These are phyloP conservation scores for Pantherophis alleghaniensis DNA, from an alignment of 2,797 vertebrate species.

Conservation along the genomic window DNA sequence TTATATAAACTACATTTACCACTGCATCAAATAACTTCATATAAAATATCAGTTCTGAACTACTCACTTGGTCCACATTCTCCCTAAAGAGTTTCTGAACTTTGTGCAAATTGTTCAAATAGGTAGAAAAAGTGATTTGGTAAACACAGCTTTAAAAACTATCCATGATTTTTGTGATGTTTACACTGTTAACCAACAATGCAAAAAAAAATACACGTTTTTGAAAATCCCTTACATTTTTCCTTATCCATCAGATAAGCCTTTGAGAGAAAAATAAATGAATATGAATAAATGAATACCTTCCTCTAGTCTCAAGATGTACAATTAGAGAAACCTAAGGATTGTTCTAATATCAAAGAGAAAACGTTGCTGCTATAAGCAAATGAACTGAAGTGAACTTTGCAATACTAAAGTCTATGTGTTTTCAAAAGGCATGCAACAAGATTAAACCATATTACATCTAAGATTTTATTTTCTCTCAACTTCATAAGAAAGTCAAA, in stretches of 20 bases:
- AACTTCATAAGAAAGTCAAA: neutral
- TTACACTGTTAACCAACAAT: neutral
- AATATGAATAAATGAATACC: neutral
- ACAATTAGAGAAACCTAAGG: neutral
- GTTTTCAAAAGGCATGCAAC: neutral
- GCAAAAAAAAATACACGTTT: neutral
- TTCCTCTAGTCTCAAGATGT: neutral
- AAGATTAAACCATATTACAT: neutral
- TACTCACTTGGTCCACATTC: neutral
- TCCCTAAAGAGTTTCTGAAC: neutral
- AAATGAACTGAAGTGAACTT: neutral
- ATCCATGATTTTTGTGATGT: neutral
- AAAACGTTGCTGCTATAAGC: neutral
- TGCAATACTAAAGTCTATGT: neutral
- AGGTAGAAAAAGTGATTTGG: neutral
- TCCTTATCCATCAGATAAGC: neutral
- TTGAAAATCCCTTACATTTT: neutral
- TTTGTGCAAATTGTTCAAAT: neutral
- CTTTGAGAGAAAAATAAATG: neutral
- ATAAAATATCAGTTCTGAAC: neutral
- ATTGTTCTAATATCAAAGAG: neutral
- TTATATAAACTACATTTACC: neutral
- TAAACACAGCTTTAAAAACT: neutral
- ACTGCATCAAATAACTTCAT: neutral
- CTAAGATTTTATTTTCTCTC: neutral